Conservation (phyloP, 2,113 vertebrate genomes). For the Lophotis ruficrista region DNA sequence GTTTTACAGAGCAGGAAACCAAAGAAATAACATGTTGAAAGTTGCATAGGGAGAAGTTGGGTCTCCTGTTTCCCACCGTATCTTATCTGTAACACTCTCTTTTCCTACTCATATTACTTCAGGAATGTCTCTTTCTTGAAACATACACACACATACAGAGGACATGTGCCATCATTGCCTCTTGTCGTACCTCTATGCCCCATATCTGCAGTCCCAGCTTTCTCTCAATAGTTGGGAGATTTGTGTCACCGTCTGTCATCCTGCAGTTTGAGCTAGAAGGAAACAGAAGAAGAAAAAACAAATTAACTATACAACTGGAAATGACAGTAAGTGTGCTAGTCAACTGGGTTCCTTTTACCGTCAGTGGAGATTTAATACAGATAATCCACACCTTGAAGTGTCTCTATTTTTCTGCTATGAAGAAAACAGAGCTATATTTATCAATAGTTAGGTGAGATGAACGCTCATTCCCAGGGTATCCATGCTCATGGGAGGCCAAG, state of each 20-base stretch:
- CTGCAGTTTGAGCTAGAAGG: constrained; percentile 62
- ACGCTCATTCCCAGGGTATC: neutral
- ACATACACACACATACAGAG: neutral
- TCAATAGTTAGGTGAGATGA: neutral
- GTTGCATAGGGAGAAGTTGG: neutral
- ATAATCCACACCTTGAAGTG: neutral
- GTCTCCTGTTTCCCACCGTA: neutral
- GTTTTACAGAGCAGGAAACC: neutral
- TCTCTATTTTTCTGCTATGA: neutral
- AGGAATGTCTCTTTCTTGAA: neutral
- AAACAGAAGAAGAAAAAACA: neutral
- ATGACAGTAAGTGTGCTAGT: neutral
- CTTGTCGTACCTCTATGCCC: constrained; percentile 88
- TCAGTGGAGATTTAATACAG: neutral
- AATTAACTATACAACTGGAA: neutral
- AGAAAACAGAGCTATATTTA: neutral
- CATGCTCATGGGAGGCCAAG: neutral
- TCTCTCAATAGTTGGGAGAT: constrained; percentile 67
- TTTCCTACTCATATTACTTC: neutral
- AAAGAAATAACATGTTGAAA: neutral
- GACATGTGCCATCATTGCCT: neutral
- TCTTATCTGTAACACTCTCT: neutral
- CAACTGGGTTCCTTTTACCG: neutral
- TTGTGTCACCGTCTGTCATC: constrained; percentile 74
- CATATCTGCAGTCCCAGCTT: constrained; percentile 90